Evolutionary conservation across 2,113 vertebrate species (phyloP).

Genomic region (Trichomycterus rosablanca): DNA sequence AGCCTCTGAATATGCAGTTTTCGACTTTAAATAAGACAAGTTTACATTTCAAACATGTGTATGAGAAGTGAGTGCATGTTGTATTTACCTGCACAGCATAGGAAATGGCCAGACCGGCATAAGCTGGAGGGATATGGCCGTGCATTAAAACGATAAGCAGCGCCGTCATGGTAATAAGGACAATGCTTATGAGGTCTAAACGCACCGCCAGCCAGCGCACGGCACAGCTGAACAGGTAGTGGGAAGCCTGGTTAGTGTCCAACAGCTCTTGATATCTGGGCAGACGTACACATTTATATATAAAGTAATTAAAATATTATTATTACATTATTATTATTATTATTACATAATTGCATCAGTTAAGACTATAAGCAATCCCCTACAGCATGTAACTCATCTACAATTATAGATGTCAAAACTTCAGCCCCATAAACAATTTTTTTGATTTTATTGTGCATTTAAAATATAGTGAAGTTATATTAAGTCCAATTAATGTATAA

Average conservation of each 20-base stretch:
- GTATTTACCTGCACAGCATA: slow-evolving; percentile 71
- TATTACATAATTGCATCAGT: too few relatives aligned
- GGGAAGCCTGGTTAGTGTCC: slow-evolving; percentile 73
- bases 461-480: too few relatives aligned
- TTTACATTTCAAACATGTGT: neutral
- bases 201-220: slow-evolving; percentile 76
- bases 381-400: too few relatives aligned
- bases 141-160: slow-evolving; percentile 75
- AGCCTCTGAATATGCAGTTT: too few relatives aligned
- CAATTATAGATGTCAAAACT: too few relatives aligned
- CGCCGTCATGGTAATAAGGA: slow-evolving; percentile 66
- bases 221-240: slow-evolving; percentile 74
- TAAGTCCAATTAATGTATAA: too few relatives aligned
- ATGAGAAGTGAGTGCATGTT: neutral
- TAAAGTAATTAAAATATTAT: too few relatives aligned
- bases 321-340: too few relatives aligned
- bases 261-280: slow-evolving; percentile 72
- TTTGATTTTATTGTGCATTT: too few relatives aligned
- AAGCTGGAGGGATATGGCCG: slow-evolving; percentile 70
- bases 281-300: slow-evolving; percentile 24
- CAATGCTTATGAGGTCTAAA: slow-evolving; percentile 75
- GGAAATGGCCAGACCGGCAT: slow-evolving; percentile 73
- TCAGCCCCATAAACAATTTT: too few relatives aligned
- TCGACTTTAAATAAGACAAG: too few relatives aligned
- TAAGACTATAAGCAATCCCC: too few relatives aligned